Base-by-base conservation (phyloP, 53 echinoderm and acorn worm genomes). In the Stichopus horrens region DNA sequence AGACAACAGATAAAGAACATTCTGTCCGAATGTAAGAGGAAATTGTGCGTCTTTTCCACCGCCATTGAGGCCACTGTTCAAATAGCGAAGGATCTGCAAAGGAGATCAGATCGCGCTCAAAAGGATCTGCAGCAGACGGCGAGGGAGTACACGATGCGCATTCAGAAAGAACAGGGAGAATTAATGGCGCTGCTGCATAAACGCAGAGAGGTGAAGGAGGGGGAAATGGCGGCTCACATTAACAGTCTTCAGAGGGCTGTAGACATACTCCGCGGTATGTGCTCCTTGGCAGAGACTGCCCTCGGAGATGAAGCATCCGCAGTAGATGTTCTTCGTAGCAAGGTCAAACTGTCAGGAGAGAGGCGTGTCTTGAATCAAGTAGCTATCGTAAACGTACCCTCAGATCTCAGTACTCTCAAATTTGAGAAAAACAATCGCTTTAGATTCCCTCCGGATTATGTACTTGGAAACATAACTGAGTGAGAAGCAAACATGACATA, bases 181-280 rank as follows among this genome's bases (percentile, higher is more conserved):
- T 88, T 95, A 66, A 95, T 95, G 87, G 91, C 76, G 87, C 88
- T 90, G 67, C 91, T 95, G 5, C 96, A 95, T 88, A 95, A 95
- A 86, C 92, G 86, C 68, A 92, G 93, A 83, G 96, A 95, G 75
- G 93, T 90, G 23, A 95, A 95, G 77, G 96, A 95, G 55, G 91
- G 96, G 21, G 96, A 95, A 75, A 95, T 95, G 96, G 96, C 96
- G n/a, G 96, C 96, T 8, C 96, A 95, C 82, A 95, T 95, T 23
- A 93, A 95, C 77, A 93, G 96, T 21, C 89, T 95, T 5, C 96
- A 95, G 85, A 90, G 96, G 9, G 93, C 93, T 52, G 96, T 95
- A 55, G 96, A 95, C 75, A 92, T 93, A 37, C 90, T 96, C 52
- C 92, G 93, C 10, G 92, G 93, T 76, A 96, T 96, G 90, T 94